Evolutionary conservation across 2,113 vertebrate species (phyloP).

Genomic region (Eulacestoma nigropectus): DNA sequence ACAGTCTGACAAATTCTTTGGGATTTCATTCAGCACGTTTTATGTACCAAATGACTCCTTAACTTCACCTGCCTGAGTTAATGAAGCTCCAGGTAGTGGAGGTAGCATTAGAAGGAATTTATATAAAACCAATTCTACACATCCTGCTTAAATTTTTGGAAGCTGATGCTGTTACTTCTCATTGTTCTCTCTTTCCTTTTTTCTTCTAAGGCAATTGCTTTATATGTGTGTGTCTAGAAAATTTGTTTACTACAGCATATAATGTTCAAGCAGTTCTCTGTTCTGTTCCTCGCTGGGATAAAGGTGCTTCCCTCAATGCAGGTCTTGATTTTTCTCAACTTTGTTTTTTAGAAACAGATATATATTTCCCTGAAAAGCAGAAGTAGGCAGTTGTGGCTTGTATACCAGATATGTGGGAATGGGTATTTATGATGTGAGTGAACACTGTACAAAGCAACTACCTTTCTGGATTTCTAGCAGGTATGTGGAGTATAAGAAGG

Average conservation of each 20-base stretch:
- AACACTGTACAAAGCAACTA: background rate
- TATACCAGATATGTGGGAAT: background rate
- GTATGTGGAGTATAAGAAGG: background rate
- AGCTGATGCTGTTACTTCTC: background rate
- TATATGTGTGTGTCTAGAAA: background rate
- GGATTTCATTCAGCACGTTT: background rate
- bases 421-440: background rate
- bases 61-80: background rate
- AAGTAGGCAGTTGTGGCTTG: background rate
- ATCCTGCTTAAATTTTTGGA: background rate
- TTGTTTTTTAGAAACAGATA: background rate
- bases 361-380: background rate
- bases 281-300: background rate
- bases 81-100: background rate
- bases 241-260: background rate
- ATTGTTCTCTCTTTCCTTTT: background rate
- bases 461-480: background rate
- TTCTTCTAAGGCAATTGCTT: background rate
- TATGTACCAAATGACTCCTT: background rate
- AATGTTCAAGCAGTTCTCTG: background rate
- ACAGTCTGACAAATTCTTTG: background rate
- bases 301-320: background rate
- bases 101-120: background rate
- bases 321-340: background rate
- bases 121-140: background rate